Evolutionary conservation across 2,888 invertebrate genomes (phyloP).

Genomic region (Eudasyphora cyanicolor): DNA sequence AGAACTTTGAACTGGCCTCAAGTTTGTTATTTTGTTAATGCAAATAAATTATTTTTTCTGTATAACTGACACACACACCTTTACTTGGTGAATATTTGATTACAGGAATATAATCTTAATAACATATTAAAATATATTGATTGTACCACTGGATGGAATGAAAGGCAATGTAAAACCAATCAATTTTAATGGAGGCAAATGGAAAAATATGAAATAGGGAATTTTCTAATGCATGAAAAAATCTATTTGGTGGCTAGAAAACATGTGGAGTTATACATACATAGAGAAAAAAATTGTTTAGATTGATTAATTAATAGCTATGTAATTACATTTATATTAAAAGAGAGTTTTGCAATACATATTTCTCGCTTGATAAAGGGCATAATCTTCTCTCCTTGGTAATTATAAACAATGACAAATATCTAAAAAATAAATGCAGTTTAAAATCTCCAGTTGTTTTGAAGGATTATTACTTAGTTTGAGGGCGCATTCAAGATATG

Average conservation of each 20-base stretch:
- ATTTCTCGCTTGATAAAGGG: too few species aligned
- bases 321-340: background rate
- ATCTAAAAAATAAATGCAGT: slow-evolving; percentile 7
- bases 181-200: background rate
- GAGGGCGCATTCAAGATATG: slow-evolving; percentile 1
- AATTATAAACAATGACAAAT: too few species aligned
- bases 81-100: background rate
- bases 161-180: background rate
- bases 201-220: background rate
- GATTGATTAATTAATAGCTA: background rate
- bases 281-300: too few species aligned
- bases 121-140: background rate
- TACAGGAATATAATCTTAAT: background rate
- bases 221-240: slow-evolving; percentile 15
- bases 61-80: too few species aligned
- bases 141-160: background rate
- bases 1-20: background rate
- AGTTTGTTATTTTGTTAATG: background rate
- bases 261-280: too few species aligned
- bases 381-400: too few species aligned
- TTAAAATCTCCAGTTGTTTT: background rate
- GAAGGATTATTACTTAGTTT: background rate
- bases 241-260: too few species aligned
- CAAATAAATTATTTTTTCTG: background rate
- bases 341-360: background rate